Base-by-base conservation (phyloP, 2,888 invertebrate genomes). In the Drosophila birchii region DNA sequence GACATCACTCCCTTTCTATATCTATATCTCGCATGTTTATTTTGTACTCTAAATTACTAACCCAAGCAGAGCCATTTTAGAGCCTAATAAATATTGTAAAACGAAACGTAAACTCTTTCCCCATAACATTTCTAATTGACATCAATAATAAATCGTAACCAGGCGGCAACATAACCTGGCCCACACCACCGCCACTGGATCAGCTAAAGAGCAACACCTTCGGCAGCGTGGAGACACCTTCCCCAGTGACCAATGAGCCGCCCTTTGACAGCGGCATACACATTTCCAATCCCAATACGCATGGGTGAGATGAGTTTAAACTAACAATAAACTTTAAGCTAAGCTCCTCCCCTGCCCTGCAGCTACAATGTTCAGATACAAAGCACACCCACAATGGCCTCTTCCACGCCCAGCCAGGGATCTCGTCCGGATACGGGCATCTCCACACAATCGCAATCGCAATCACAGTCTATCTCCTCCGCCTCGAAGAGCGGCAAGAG, bases 361-460 rank as follows among this genome's bases (percentile, higher is more conserved):
- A 92, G 92, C 38, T 90, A 91, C 61, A 92, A 92, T 86, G 93
- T 92, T 51, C 92, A 92, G 88, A 92, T 92, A 55, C 91, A 91
- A 79, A 92, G 87, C 67, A 90, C 90, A 43, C 91, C 92, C 43
- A 90, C 90, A 5, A 67, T 91, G 68, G 91, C 91, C 44, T 91
- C 92, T 32, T 89, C 89, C 23, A 87, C 88, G 57, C 77, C 83
- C 43, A 91, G 89, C 80, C 92, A 91, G 75, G 86, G 78, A n/a
- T 91, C 91, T 3, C 84, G 90, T 18, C 87, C 90, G 9, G 92
- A 92, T 66, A 90, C 90, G 7, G 91, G 91, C 55, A 81, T 91
- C 20, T 90, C 80, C 70, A 86, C 90, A 20, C 91, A 90, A 58
- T 78, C 81, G 20, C 88, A 89, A 61, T 87, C 88, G 41, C 90